A percentile compares a stretch with the other conserved stretches of the same genome.
phyloP scores from a whole-genome alignment of 2,888 invertebrate genomes.

The Spilosoma lubricipeda region DNA sequence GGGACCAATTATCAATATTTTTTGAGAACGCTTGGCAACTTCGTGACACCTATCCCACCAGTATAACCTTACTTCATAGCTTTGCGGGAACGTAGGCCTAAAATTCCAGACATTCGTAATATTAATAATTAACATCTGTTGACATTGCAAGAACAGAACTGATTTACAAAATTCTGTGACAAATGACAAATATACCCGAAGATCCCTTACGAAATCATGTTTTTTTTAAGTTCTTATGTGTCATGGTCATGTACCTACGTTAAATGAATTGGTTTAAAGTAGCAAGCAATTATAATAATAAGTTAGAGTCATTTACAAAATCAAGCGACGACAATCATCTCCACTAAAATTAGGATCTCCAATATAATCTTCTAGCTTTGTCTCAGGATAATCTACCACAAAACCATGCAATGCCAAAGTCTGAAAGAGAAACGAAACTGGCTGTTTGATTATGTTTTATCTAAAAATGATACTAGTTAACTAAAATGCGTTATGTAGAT shows the following conservation, averaged over 20 bases:
- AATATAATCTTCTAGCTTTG: conserved; percentile 63
- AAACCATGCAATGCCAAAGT: conserved; percentile 59
- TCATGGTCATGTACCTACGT: background rate
- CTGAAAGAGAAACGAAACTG: conserved; percentile 47
- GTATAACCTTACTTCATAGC: conserved; percentile 64
- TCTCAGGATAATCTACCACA: conserved; percentile 64
- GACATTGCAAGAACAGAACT: background rate
- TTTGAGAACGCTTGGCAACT: conserved; percentile 56
- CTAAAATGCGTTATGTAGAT: too few species aligned
- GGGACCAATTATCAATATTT: conserved; percentile 69
- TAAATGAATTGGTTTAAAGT: background rate
- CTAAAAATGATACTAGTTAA: too few species aligned
- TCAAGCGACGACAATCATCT: conserved; percentile 65
- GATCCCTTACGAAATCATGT: too few species aligned
- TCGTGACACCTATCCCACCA: conserved; percentile 76
- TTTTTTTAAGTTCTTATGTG: too few species aligned
- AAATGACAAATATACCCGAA: background rate
- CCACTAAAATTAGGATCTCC: conserved; percentile 75
- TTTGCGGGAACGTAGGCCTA: conserved; percentile 60
- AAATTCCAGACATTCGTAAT: conserved; percentile 15
- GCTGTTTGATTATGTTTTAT: background rate
- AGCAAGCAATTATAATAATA: background rate
- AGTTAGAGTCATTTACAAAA: conserved; percentile 53
- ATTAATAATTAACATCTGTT: background rate
- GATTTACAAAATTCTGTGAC: background rate